Conservation (phyloP, 2,797 vertebrate genomes). For the Podarcis siculus region DNA sequence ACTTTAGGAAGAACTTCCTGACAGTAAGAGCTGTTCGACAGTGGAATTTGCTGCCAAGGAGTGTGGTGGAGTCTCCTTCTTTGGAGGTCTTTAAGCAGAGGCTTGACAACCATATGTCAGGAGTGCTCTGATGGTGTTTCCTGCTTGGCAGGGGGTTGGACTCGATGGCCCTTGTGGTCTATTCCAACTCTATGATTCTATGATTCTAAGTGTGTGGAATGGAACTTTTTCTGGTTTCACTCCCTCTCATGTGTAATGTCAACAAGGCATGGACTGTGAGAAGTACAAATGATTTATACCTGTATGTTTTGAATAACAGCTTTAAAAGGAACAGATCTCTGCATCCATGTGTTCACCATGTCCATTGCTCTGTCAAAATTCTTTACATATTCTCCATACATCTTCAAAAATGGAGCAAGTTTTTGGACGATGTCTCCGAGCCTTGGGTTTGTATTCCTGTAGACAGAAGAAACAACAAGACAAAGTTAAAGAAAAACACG, state of each 20-base stretch:
- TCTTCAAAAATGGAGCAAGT: conserved; percentile 97
- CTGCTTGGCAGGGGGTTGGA: too few species aligned
- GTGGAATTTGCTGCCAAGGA: too few species aligned
- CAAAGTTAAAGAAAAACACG: background rate
- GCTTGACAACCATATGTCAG: too few species aligned
- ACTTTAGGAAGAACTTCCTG: too few species aligned
- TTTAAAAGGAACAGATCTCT: conserved; percentile 91
- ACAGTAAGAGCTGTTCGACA: too few species aligned
- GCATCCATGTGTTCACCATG: conserved; percentile 91
- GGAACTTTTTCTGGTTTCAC: background rate
- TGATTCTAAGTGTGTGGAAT: background rate
- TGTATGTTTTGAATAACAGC: conserved; percentile 91
- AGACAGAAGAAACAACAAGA: conserved; percentile 12
- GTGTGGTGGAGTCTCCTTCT: too few species aligned
- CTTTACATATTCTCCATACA: conserved; percentile 98
- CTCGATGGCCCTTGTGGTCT: too few species aligned
- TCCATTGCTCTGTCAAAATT: conserved; percentile 97
- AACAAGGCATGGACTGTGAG: background rate
- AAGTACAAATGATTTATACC: conserved; percentile 70
- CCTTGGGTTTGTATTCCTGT: conserved; percentile 90
- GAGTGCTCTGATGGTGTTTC: too few species aligned
- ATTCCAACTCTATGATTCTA: too few species aligned
- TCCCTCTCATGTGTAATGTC: background rate
- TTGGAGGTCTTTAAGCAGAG: too few species aligned
- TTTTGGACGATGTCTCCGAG: conserved; percentile 98